Base-by-base conservation (phyloP, 2,888 invertebrate genomes). In the Erebia palarica region DNA sequence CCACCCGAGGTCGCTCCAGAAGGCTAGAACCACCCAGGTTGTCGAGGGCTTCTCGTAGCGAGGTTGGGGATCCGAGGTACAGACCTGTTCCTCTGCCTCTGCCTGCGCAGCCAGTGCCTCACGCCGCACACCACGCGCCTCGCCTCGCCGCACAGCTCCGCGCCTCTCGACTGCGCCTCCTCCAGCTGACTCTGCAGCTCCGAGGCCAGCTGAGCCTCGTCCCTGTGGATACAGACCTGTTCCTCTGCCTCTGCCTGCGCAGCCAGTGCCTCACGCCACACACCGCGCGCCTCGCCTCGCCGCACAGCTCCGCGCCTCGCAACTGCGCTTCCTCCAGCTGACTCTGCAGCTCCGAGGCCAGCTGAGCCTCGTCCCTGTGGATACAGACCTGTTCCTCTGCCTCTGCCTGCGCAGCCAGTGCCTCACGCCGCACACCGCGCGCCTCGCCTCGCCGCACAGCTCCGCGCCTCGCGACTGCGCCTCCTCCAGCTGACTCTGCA, bases 251-350 rank as follows among this genome's bases (percentile, higher is more conserved):
- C 79, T 73, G 72, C 27, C 72, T 68, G 27, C 69, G 77, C n/a
- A 81, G 76, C 76, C 79, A 77, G 2, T 75, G 74, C 69, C 86
- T 80, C 79, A 89, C 85, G 71, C 73, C 78, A 74, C 67, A 13
- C 53, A 84, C 79, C 10, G 83, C 87, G 63, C 81, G 83, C 0
- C 85, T 83, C 79, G 87, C 82, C 75, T 86, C 85, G 7, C 60
- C 83, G 79, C 90, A 87, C 75, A 91, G 84, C 82, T 72, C 79
- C 1, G 86, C 84, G 77, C 90, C 86, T 73, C 86, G 88, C 77
- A 72, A 75, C 59, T 84, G 86, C 77, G 90, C 90, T 72, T 79
- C 80, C 58, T 77, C 75, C 77, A 91, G 77, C 79, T 85, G 80
- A 11, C 69, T 65, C 75, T 84, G 82, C 76, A 90, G 76, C 78